Evolutionary conservation across 1,140 invertebrate species (phyloP).

Genomic region (Pissodes strobi): DNA sequence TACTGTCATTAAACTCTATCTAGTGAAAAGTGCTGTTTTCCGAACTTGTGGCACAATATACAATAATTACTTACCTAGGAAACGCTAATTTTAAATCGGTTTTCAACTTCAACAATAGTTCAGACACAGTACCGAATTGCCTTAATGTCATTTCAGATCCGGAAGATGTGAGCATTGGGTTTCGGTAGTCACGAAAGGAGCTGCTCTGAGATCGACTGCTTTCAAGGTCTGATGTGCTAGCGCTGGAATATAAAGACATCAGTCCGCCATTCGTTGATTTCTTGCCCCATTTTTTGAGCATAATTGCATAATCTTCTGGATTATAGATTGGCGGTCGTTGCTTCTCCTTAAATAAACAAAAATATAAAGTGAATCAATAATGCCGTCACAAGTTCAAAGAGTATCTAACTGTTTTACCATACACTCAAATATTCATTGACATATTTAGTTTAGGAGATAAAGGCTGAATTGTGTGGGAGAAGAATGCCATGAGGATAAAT

Average conservation of each 20-base stretch:
- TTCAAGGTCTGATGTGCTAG: conserved; percentile 41
- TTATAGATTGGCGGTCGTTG: conserved; percentile 84
- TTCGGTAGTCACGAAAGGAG: conserved; percentile 55
- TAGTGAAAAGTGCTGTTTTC: neutral
- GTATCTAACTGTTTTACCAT: too few relatives aligned
- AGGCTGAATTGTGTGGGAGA: too few relatives aligned
- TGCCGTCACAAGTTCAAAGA: too few relatives aligned
- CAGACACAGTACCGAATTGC: conserved; percentile 83
- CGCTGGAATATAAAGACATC: conserved; percentile 42
- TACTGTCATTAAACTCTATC: neutral
- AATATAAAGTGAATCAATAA: conserved; percentile 28
- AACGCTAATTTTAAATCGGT: conserved; percentile 84
- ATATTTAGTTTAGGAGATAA: too few relatives aligned
- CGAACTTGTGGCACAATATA: neutral
- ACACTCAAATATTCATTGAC: too few relatives aligned
- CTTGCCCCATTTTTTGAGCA: conserved; percentile 76
- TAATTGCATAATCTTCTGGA: conserved; percentile 79
- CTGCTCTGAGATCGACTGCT: conserved; percentile 39
- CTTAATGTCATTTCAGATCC: conserved; percentile 82
- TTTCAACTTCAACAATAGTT: conserved; percentile 84
- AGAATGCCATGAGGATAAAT: too few relatives aligned
- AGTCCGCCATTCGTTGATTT: conserved; percentile 56
- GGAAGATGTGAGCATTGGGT: conserved; percentile 60
- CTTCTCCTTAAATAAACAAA: conserved; percentile 76
- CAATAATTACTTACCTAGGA: conserved; percentile 69